Base-by-base conservation (phyloP, 2,113 vertebrate genomes). In the Neomonachus schauinslandi region DNA sequence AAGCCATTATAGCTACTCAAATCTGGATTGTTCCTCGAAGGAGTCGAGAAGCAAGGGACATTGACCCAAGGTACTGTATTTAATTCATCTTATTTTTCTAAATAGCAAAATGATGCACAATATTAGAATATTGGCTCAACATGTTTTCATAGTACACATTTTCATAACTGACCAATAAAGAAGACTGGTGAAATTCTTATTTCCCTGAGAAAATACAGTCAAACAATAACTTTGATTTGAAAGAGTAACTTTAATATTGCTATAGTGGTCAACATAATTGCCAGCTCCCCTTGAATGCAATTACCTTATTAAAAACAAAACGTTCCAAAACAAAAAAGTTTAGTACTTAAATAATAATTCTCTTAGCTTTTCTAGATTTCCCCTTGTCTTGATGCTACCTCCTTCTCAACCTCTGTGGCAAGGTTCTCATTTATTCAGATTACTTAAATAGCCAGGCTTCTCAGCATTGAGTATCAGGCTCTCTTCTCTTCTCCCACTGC, bases 21-120 rank as follows among this genome's bases (percentile, higher is more conserved):
- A 19, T 59, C 28, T 79, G 53, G 8, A 65, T 28, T 39, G 7
- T 51, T 89, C 18, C 53, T 82, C 6, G 80, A 95, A 31, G 39
- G 28, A 39, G 22, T 76, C 18, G 42, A n/a, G 33, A 69, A 49
- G 14, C 57, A 61, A 57, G 0, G 1, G 4, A 0, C 21, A 69
- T 24, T 49, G 18, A 46, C 22, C 7, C 49, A 26, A 61, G 9
- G 24, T 26, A 76, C 18, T 77, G 9, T 46, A 89, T 55, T 92
- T 88, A 79, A 69, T 67, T 96, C n/a, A 57, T 24, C 59, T 59
- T 59, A 26, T 89, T 88, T 88, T 94, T 95, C 12, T 55, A 86
- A 84, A 19, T 49, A 87, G 15, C 12, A 65, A 82, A 53, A 72
- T 76, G 18, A 93, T 15, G 22, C 19, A 57, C 46, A 55, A 4